Base-by-base conservation (phyloP, 2,888 invertebrate genomes). In the Tineola bisselliella region DNA sequence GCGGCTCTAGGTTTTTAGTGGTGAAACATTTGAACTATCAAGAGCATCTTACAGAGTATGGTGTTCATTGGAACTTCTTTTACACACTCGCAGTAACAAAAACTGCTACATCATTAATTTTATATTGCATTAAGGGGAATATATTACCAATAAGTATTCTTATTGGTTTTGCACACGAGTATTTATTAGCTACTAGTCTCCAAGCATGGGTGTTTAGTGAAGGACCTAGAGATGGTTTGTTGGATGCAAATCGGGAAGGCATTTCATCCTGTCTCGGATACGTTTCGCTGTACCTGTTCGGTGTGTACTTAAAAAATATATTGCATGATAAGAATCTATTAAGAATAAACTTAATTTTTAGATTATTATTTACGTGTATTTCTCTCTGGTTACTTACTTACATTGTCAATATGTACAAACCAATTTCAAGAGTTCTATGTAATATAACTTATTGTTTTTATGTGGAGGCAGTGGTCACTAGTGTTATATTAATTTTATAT, bases 61-160 rank as follows among this genome's bases (percentile, higher is more conserved):
- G 99, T 0, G 89, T 93, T 0, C 98, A 99, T 77, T 97, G 98
- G 95, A 99, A 99, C 80, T 99, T 99, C 76, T 99, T 99, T 78
- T 92, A 97, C 66, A 98, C 98, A 0, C 81, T 99, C 62, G 96
- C 95, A 1, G 80, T 92, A 44, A 92, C 96, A 15, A 96, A 95
- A 80, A 74, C 95, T 0, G 70, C 93, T 17, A 91, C 92, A 44
- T 90, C 91, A 0, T 65, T 91, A 8, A 69, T 93, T 48, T 78
- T 93, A 56, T 87, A 80, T 59, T 74, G 89, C 10, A 75, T 91
- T 38, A 76, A 88, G 0, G 75, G 81, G 44, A 80, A 87, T 57
- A 75, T 91, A 18, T 80, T 91, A 59, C 63, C 89, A 8, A 76
- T 89, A 33, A 90, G 92, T 59, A 67, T 91, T 13, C 63, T 87